A percentile compares a stretch with the other conserved stretches of the same genome.
phyloP scores from a whole-genome alignment of 2,113 vertebrate genomes.

The Paracanthobrama guichenoti region DNA sequence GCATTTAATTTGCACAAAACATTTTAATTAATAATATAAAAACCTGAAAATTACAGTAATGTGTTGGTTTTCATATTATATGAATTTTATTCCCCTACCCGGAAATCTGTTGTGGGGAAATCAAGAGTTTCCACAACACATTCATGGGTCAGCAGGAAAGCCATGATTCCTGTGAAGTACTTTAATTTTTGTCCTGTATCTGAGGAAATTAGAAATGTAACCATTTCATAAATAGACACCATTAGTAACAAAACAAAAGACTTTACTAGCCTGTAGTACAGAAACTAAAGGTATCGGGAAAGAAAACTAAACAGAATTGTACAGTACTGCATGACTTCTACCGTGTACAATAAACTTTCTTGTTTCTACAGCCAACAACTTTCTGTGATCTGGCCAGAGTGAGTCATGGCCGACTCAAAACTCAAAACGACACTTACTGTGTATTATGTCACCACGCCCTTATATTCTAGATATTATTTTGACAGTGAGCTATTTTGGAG shows the following conservation, averaged over 20 bases:
- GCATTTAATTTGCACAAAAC: no score
- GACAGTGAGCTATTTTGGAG: neutral
- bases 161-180: slow-evolving; percentile 42
- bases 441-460: no score
- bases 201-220: neutral
- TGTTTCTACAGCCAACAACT: no score
- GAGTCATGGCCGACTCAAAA: no score
- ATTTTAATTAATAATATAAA: no score
- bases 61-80: no score
- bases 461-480: neutral
- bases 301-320: no score
- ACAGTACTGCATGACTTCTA: neutral
- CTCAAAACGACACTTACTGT: no score
- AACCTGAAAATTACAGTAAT: no score
- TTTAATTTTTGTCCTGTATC: slow-evolving; percentile 59
- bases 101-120: slow-evolving; percentile 13
- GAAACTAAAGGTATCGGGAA: no score
- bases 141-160: slow-evolving; percentile 41
- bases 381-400: no score
- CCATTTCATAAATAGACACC: neutral
- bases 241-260: neutral
- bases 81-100: slow-evolving; percentile 51
- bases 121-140: slow-evolving; percentile 59
- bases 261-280: neutral
- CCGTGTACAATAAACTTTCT: no score